phyloP scores from a whole-genome alignment of 2,888 invertebrate genomes.

The Gymnoscelis rufifasciata region DNA sequence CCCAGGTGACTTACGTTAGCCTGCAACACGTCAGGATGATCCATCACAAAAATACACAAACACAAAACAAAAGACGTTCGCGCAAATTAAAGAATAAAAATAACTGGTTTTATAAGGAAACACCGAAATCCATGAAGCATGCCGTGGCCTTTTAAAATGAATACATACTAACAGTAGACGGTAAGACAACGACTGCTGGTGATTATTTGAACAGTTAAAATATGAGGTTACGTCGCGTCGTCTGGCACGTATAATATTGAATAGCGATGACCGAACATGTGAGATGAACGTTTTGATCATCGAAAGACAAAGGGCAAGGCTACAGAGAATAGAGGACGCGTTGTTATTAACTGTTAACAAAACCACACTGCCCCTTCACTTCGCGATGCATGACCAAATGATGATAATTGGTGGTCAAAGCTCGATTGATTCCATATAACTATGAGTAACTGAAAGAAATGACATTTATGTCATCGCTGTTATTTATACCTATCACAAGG shows the following conservation, averaged over 20 bases:
- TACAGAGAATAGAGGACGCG: background rate
- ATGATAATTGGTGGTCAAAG: background rate
- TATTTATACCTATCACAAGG: background rate
- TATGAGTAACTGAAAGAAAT: background rate
- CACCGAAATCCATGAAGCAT: constrained; percentile 38
- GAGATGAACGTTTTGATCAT: constrained; percentile 1
- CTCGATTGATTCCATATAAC: background rate
- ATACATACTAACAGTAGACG: constrained; percentile 30
- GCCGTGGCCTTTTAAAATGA: constrained; percentile 35
- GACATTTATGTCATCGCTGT: background rate
- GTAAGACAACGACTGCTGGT: constrained; percentile 11
- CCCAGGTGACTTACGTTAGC: constrained; percentile 12
- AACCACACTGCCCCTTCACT: background rate
- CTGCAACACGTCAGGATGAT: constrained; percentile 17
- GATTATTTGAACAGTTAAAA: constrained; percentile 21
- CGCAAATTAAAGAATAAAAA: constrained; percentile 27
- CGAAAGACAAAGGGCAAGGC: background rate
- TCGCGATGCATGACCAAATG: background rate
- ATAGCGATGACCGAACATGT: constrained; percentile 1
- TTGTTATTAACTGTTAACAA: background rate
- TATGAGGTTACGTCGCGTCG: constrained; percentile 14
- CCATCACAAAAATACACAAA: constrained; percentile 18
- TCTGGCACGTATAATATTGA: constrained; percentile 4
- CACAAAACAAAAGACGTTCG: constrained; percentile 24
- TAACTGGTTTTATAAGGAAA: constrained; percentile 44